Conservation (phyloP, 2,113 vertebrate species). For the Peromyscus polionotus region DNA sequence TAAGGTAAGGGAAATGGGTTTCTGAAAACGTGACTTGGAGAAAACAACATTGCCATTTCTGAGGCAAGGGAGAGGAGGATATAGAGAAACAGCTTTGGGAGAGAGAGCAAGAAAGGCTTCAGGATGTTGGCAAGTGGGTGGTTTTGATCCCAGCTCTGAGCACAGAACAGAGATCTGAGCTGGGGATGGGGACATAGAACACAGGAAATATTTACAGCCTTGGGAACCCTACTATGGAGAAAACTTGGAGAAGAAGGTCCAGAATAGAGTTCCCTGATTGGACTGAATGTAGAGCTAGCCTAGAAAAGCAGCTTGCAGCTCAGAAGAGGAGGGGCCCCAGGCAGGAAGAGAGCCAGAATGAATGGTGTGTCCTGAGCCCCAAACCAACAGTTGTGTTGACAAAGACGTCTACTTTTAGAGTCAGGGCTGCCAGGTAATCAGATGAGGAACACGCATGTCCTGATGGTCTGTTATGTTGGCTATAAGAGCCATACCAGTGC, state of each 20-base stretch:
- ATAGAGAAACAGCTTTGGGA: neutral
- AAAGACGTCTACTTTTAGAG: neutral
- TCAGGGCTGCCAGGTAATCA: neutral
- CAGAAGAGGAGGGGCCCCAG: neutral
- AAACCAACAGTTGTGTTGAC: rapidly evolving
- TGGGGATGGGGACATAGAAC: neutral
- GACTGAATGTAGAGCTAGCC: neutral
- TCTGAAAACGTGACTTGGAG: neutral
- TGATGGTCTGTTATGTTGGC: rapidly evolving
- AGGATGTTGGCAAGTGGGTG: neutral
- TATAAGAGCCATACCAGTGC: neutral
- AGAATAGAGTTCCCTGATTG: neutral
- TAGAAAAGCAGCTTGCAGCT: neutral
- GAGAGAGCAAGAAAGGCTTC: neutral
- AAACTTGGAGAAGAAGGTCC: neutral
- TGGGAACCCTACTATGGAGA: neutral
- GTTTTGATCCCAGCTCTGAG: neutral
- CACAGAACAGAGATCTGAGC: neutral
- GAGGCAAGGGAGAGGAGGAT: neutral
- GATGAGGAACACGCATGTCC: neutral
- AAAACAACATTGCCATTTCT: neutral
- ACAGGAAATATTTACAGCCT: neutral
- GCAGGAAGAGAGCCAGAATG: neutral
- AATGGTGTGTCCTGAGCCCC: neutral
- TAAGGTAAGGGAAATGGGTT: neutral